These are phyloP conservation scores for Parnassius orleans DNA, from an alignment of 2,888 invertebrate species.

Conservation along the genomic window DNA sequence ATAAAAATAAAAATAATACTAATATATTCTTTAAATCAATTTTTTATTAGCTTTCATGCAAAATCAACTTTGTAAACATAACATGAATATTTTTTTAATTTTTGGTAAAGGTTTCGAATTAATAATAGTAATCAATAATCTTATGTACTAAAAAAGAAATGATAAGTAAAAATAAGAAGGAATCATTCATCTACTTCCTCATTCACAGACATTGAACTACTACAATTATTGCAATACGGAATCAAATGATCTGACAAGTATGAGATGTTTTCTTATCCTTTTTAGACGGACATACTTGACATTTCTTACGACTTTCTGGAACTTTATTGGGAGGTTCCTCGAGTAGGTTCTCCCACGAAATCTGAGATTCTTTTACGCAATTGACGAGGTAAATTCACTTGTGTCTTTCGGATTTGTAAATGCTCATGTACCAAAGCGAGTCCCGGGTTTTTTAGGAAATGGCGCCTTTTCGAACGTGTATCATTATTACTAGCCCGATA, in stretches of 20 bases:
- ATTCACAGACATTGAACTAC: slow-evolving; percentile 14
- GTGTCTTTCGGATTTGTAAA: no score
- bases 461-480: no score
- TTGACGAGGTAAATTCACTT: no score
- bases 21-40: background rate
- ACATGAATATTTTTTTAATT: no score
- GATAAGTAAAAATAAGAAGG: slow-evolving; percentile 22
- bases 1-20: background rate
- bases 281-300: slow-evolving; percentile 23
- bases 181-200: slow-evolving; percentile 21
- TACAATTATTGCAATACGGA: slow-evolving; percentile 11
- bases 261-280: slow-evolving; percentile 26
- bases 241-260: slow-evolving; percentile 20
- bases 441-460: no score
- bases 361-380: no score
- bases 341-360: no score
- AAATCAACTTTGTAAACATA: background rate
- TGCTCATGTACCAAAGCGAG: no score
- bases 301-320: slow-evolving; percentile 25
- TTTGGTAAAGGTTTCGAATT: background rate
- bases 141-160: slow-evolving; percentile 8
- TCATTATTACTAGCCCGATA: no score
- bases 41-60: background rate
- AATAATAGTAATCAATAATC: background rate
- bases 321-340: no score